A percentile compares a stretch with the other conserved stretches of the same genome.
Evolutionary conservation across 1,140 invertebrate species (phyloP).

Genomic region (Drosophila murphyi): DNA sequence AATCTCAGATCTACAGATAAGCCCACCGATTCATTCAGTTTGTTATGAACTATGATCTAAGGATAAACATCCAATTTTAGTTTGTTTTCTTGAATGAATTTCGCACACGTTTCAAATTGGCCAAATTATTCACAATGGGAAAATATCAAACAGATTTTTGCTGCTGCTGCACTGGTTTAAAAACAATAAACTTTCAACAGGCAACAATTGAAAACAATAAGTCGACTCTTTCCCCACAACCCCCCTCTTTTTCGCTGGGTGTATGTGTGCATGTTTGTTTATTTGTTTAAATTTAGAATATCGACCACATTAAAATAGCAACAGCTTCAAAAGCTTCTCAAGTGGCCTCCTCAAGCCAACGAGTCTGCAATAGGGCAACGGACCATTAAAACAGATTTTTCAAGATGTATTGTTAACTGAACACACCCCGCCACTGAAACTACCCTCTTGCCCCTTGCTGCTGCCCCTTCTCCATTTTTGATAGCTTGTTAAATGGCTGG

Average conservation of each 20-base stretch:
- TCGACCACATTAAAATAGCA: conserved; percentile 81
- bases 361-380: conserved; percentile 18
- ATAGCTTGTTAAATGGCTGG: conserved; percentile 29
- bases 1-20: no score
- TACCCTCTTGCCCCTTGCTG: no score
- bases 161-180: conserved; percentile 59
- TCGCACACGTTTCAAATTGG: conserved; percentile 64
- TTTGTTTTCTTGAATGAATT: conserved; percentile 58
- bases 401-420: conserved; percentile 72
- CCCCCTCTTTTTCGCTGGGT: background rate
- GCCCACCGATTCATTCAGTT: no score
- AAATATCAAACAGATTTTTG: conserved; percentile 62
- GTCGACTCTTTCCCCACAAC: background rate
- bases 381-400: conserved; percentile 73
- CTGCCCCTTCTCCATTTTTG: background rate
- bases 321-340: conserved; percentile 80
- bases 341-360: conserved; percentile 44
- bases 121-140: conserved; percentile 64
- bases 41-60: background rate
- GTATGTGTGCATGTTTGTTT: conserved; percentile 61
- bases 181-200: conserved; percentile 80
- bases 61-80: background rate
- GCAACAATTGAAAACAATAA: conserved; percentile 20
- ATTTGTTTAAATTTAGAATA: conserved; percentile 83
- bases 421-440: background rate